Conservation (phyloP, 2,113 vertebrate genomes). For the Phaethornis superciliosus region DNA sequence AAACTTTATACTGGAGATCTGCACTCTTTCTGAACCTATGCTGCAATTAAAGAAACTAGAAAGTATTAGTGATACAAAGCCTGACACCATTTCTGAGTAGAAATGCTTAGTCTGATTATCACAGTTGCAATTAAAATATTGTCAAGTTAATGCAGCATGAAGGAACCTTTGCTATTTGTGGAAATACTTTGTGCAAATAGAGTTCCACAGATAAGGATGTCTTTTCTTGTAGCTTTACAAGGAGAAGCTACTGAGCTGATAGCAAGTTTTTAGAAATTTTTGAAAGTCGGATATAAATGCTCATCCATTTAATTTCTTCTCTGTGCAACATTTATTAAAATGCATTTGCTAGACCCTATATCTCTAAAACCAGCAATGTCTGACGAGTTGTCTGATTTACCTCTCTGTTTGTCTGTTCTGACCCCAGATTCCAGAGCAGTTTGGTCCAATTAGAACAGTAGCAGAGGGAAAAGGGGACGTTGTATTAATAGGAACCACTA, state of each 20-base stretch:
- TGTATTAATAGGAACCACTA: slow-evolving; percentile 94
- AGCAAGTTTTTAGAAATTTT: not conserved
- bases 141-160: not conserved
- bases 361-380: not conserved
- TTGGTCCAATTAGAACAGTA: slow-evolving; percentile 93
- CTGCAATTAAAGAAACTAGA: not conserved
- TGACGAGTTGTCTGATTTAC: not conserved
- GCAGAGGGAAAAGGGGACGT: slow-evolving; percentile 90
- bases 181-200: not conserved
- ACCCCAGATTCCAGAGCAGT: slow-evolving; percentile 90
- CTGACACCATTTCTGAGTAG: not conserved
- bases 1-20: not conserved
- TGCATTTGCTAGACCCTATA: not conserved
- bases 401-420: not conserved
- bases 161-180: not conserved
- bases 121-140: not conserved
- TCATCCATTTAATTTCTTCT: not conserved
- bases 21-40: not conserved
- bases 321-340: not conserved
- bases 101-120: not conserved
- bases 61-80: not conserved
- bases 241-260: not conserved
- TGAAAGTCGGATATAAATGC: not conserved
- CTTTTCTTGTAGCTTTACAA: not conserved
- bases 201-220: not conserved